phyloP scores from a whole-genome alignment of 2,113 vertebrate species.

The Hassar affinis region DNA sequence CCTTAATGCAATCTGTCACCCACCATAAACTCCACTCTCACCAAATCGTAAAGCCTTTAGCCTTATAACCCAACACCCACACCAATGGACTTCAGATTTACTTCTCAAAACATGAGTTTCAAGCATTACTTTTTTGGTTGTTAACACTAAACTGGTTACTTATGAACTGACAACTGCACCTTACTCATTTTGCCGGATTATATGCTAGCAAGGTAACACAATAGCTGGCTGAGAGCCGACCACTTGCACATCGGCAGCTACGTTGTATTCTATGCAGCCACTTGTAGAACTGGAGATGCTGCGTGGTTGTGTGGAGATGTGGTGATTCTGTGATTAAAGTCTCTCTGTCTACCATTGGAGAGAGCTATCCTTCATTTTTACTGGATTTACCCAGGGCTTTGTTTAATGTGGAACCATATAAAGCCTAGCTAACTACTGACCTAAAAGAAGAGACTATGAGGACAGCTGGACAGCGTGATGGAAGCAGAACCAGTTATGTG shows the following conservation, averaged over 20 bases:
- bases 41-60: constrained; percentile 47
- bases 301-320: constrained; percentile 65
- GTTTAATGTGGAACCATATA: neutral
- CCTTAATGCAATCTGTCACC: constrained; percentile 7
- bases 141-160: constrained; percentile 45
- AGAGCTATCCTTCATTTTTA: constrained; percentile 34
- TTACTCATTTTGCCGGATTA: constrained; percentile 41
- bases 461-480: neutral
- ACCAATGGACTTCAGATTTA: constrained; percentile 26
- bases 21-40: neutral
- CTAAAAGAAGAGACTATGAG: neutral
- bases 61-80: constrained; percentile 57
- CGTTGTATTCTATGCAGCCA: constrained; percentile 51
- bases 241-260: constrained; percentile 34
- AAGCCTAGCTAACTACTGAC: neutral
- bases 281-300: constrained; percentile 46
- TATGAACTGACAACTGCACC: constrained; percentile 36
- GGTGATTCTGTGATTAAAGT: constrained; percentile 69
- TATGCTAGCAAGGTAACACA: constrained; percentile 18
- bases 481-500: constrained; percentile 29
- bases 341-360: constrained; percentile 69
- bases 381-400: neutral
- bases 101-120: constrained; percentile 43
- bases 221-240: constrained; percentile 19
- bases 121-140: too few relatives aligned